These are phyloP conservation scores for Esox lucius DNA, from an alignment of 2,797 vertebrate species.

Conservation along the genomic window DNA sequence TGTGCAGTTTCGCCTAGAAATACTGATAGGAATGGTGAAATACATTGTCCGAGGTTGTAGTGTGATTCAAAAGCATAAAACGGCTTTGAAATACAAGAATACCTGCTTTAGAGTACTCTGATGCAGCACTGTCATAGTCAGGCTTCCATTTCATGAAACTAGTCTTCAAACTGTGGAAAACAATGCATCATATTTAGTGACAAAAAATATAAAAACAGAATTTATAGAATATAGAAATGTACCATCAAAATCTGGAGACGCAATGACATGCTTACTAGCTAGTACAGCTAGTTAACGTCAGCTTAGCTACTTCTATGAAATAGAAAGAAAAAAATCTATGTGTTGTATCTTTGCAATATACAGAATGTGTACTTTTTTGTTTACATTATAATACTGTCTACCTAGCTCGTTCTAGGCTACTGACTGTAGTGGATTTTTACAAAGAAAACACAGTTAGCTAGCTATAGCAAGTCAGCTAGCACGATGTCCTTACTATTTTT, in stretches of 20 bases:
- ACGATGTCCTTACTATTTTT: conserved; percentile 77
- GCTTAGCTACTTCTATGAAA: background rate
- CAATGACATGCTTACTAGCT: background rate
- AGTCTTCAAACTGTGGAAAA: conserved; percentile 79
- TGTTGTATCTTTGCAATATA: background rate
- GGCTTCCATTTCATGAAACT: conserved; percentile 91
- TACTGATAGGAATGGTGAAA: background rate
- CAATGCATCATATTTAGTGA: background rate
- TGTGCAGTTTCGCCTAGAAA: background rate
- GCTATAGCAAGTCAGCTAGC: background rate
- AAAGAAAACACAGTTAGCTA: background rate
- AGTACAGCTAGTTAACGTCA: background rate
- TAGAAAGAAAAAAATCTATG: background rate
- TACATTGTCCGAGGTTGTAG: background rate
- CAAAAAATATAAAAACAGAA: background rate
- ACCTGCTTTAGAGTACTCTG: conserved; percentile 89
- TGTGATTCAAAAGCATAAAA: too few relatives aligned
- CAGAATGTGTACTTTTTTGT: background rate
- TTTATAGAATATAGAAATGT: background rate
- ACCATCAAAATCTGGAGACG: background rate
- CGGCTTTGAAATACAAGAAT: conserved; percentile 25
- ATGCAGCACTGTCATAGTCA: conserved; percentile 88
- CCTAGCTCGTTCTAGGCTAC: background rate
- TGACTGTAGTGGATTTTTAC: background rate
- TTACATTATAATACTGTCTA: background rate